phyloP scores from a whole-genome alignment of 1,140 invertebrate genomes.

The Sarcophaga bullata region DNA sequence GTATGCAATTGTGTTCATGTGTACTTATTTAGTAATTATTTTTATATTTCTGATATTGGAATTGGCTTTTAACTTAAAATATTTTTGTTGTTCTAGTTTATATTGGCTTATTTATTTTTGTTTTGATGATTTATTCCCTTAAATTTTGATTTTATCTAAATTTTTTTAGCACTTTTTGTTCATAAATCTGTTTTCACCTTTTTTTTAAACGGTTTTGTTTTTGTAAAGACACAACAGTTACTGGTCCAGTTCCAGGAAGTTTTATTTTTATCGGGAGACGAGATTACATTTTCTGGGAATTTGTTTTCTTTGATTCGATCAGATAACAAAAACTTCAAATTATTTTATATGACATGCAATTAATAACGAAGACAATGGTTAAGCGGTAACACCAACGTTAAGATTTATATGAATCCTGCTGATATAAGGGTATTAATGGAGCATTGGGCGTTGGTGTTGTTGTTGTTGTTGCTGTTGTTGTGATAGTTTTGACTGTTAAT shows the following conservation, averaged over 20 bases:
- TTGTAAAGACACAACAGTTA: constrained; percentile 66
- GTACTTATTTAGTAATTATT: no score
- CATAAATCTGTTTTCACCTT: neutral
- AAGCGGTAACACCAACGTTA: constrained; percentile 29
- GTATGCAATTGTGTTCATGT: no score
- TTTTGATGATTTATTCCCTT: neutral
- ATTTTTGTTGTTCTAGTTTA: neutral
- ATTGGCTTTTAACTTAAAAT: neutral
- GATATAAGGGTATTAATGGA: constrained; percentile 21
- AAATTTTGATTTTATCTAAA: constrained; percentile 38
- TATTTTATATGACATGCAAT: neutral
- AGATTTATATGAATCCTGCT: constrained; percentile 26
- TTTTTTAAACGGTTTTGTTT: constrained; percentile 33
- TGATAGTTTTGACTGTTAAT: no score
- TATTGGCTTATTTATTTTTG: neutral
- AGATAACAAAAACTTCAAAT: neutral
- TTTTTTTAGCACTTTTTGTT: constrained; percentile 15
- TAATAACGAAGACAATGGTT: neutral
- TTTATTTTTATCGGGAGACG: constrained; percentile 43
- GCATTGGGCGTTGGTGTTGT: neutral
- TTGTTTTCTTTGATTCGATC: neutral
- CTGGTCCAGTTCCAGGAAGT: constrained; percentile 66
- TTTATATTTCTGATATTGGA: no score
- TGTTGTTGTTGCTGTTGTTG: constrained; percentile 11
- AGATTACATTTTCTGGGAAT: neutral